Percentiles rank a stretch among this genome's conserved stretches.
Conservation (phyloP, 2,113 vertebrate genomes). For the Diadophis punctatus region DNA sequence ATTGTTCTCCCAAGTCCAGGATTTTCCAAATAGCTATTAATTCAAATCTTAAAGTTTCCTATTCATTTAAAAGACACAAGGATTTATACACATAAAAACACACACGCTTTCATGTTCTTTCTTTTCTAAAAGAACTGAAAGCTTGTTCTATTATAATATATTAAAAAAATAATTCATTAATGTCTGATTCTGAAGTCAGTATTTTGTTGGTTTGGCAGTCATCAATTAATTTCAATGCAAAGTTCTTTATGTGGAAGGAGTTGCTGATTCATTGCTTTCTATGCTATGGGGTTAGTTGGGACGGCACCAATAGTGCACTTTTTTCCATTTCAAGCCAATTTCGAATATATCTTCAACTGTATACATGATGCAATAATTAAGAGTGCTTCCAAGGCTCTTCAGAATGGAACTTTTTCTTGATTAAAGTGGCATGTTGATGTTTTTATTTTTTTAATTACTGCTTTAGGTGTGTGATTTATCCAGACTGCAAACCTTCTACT, state of each 20-base stretch:
- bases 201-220: not conserved
- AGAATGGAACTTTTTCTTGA: not conserved
- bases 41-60: not conserved
- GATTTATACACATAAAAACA: not conserved
- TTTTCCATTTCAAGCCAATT: not conserved
- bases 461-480: not conserved
- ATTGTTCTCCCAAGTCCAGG: not conserved
- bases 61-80: not conserved
- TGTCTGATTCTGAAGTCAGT: not conserved
- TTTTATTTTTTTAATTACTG: not conserved
- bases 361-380: not conserved
- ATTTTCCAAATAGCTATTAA: not conserved
- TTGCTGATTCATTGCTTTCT: not conserved
- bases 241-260: not conserved
- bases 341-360: not conserved
- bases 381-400: not conserved
- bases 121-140: not conserved
- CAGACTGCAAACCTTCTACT: not conserved
- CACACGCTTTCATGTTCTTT: not conserved
- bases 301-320: not conserved
- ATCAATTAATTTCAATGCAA: not conserved
- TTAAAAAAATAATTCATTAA: not conserved
- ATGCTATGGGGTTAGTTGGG: not conserved
- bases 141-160: not conserved
- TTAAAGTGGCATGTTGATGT: not conserved